A percentile compares a stretch with the other conserved stretches of the same genome.
Conservation (phyloP, 2,888 invertebrate genomes). For the Orthosia gracilis region DNA sequence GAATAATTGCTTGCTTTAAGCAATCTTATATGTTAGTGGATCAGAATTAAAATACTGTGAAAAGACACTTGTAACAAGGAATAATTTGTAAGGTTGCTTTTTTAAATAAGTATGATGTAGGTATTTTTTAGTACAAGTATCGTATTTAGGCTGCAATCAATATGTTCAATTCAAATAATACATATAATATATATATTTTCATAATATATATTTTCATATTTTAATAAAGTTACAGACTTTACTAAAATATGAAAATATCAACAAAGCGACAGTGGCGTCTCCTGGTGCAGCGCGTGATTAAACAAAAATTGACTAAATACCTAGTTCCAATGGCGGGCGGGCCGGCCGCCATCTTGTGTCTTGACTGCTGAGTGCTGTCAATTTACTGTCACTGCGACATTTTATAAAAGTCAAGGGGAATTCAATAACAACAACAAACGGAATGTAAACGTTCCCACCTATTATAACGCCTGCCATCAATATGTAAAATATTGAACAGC, state of each 20-base stretch:
- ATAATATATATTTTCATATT: too few species aligned
- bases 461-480: slow-evolving; percentile 10
- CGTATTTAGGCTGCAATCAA: neutral
- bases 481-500: slow-evolving; percentile 29
- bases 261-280: slow-evolving; percentile 80
- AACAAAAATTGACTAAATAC: slow-evolving; percentile 60
- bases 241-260: slow-evolving; percentile 61
- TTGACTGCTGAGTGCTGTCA: slow-evolving; percentile 87
- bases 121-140: too few species aligned
- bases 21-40: too few species aligned
- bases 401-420: slow-evolving; percentile 83
- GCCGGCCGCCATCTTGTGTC: slow-evolving; percentile 83
- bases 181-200: too few species aligned
- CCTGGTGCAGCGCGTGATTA: slow-evolving; percentile 83
- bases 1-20: neutral
- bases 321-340: slow-evolving; percentile 56
- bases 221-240: too few species aligned
- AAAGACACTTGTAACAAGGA: neutral
- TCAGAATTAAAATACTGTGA: neutral
- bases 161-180: neutral
- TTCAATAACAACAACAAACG: slow-evolving; percentile 87
- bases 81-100: neutral
- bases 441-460: slow-evolving; percentile 63
- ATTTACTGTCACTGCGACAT: slow-evolving; percentile 88
- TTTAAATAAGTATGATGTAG: too few species aligned